Conservation (phyloP, 2,888 invertebrate genomes). For the Parelbella ahira region DNA sequence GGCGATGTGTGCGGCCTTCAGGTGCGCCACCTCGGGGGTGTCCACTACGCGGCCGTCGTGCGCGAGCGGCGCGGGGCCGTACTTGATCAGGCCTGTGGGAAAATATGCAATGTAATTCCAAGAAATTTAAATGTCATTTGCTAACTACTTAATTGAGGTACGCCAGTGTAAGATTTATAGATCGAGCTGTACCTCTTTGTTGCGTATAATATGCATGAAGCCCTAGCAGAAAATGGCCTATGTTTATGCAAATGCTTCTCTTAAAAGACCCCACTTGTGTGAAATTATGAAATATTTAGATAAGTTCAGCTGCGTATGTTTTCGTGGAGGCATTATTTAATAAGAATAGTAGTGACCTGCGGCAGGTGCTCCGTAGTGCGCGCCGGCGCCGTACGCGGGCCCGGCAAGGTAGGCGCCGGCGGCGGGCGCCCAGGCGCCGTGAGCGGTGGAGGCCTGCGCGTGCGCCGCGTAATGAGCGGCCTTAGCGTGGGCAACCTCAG, state of each 20-base stretch:
- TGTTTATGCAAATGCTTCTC: too few species aligned
- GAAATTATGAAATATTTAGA: too few species aligned
- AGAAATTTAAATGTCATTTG: background rate
- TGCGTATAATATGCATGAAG: too few species aligned
- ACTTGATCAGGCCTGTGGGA: conserved; percentile 64
- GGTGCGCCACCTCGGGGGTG: conserved; percentile 79
- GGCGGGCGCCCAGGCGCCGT: conserved; percentile 72
- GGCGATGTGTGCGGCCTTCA: conserved; percentile 77
- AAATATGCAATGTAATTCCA: conserved; percentile 4
- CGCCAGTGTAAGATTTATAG: too few species aligned
- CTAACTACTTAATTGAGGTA: background rate
- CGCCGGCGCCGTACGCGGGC: conserved; percentile 46
- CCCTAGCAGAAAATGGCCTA: too few species aligned
- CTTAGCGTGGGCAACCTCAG: conserved; percentile 75
- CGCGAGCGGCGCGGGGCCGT: conserved; percentile 74
- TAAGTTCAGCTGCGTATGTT: too few species aligned
- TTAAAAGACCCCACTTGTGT: too few species aligned
- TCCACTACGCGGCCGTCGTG: conserved; percentile 75
- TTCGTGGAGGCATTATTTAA: too few species aligned
- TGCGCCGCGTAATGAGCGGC: conserved; percentile 71
- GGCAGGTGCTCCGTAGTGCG: conserved; percentile 68
- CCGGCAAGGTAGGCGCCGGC: conserved; percentile 48
- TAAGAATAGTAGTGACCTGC: too few species aligned
- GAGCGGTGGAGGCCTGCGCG: conserved; percentile 66
- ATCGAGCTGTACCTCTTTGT: too few species aligned